A percentile compares a stretch with the other conserved stretches of the same genome.
These are phyloP conservation scores for Trichopria drosophilae DNA, from an alignment of 2,888 invertebrate species.

Conservation along the genomic window DNA sequence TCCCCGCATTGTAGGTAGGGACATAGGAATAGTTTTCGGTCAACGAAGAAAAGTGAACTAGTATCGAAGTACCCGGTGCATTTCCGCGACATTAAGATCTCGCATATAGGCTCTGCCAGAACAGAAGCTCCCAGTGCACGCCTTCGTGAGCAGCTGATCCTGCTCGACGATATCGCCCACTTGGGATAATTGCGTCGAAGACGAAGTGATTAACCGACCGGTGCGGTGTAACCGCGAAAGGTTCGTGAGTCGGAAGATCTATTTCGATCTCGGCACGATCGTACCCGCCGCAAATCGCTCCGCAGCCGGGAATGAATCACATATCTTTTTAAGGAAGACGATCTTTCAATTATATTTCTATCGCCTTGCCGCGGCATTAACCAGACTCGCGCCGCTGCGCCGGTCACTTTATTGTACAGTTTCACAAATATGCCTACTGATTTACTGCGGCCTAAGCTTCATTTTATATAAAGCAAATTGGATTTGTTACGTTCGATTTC, in stretches of 20 bases:
- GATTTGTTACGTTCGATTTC: too few species aligned
- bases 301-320: constrained; percentile 23
- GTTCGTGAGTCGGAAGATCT: constrained; percentile 45
- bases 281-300: constrained; percentile 20
- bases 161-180: constrained; percentile 49
- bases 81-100: too few species aligned
- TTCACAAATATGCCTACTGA: too few species aligned
- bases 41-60: too few species aligned
- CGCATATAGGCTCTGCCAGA: too few species aligned
- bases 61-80: too few species aligned
- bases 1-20: too few species aligned
- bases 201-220: constrained; percentile 49
- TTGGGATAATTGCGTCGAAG: constrained; percentile 55
- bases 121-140: constrained; percentile 38
- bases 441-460: too few species aligned
- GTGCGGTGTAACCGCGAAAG: constrained; percentile 40
- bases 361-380: constrained; percentile 24
- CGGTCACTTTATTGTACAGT: too few species aligned
- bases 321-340: constrained; percentile 30
- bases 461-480: too few species aligned
- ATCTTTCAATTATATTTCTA: constrained; percentile 32
- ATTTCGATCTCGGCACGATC: constrained; percentile 45
- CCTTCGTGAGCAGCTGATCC: constrained; percentile 41
- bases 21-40: too few species aligned
- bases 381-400: too few species aligned